Evolutionary conservation across 2,888 invertebrate species (phyloP).

Genomic region (Theretra japonica): DNA sequence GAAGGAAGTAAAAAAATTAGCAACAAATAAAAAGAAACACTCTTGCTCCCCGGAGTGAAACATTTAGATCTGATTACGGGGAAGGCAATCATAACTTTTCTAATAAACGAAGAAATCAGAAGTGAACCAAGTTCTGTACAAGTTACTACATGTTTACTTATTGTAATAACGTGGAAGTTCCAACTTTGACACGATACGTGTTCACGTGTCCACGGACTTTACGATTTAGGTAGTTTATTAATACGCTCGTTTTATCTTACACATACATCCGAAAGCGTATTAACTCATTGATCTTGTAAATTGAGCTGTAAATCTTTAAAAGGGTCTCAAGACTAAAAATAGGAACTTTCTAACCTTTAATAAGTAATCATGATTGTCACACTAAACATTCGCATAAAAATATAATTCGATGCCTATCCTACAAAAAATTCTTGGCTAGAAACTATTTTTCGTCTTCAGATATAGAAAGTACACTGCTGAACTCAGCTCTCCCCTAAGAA

Average conservation of each 20-base stretch:
- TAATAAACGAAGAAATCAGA: slow-evolving; percentile 51
- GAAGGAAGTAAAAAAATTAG: background rate
- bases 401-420: too few relatives aligned
- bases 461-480: too few relatives aligned
- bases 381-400: too few relatives aligned
- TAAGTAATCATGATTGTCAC: too few relatives aligned
- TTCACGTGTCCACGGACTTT: background rate
- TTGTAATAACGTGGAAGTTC: slow-evolving; percentile 25
- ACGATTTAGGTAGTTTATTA: background rate
- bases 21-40: slow-evolving; percentile 8
- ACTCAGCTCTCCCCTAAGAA: too few relatives aligned
- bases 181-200: slow-evolving; percentile 3
- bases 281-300: too few relatives aligned
- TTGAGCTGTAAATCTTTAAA: too few relatives aligned
- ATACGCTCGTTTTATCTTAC: background rate
- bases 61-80: slow-evolving; percentile 51
- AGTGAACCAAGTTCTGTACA: slow-evolving; percentile 37
- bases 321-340: too few relatives aligned
- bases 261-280: background rate
- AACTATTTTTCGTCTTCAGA: too few relatives aligned
- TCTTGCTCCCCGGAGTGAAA: slow-evolving; percentile 32
- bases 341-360: too few relatives aligned
- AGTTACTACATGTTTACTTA: slow-evolving; percentile 32
- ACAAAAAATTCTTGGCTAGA: too few relatives aligned
- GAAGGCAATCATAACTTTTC: slow-evolving; percentile 57